Conservation (phyloP, 35 echinoderm and acorn worm genomes). For the Apostichopus japonicus region DNA sequence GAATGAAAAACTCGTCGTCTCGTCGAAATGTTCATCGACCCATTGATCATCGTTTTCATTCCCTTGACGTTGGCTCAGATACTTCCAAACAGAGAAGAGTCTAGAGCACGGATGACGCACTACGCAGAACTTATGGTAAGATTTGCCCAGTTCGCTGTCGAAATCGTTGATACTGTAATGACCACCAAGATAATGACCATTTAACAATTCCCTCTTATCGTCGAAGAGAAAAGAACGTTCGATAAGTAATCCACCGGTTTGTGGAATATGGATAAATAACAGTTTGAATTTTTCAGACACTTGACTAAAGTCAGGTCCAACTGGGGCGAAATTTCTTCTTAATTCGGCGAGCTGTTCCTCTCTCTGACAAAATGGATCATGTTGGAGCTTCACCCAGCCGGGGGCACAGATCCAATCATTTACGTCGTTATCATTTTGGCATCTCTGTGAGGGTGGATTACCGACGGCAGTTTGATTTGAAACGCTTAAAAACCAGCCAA, state of each 20-base stretch:
- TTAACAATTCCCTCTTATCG: not conserved
- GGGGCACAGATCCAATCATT: not conserved
- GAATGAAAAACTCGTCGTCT: not conserved
- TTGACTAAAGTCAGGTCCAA: not conserved
- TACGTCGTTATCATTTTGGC: not conserved
- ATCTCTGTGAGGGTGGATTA: not conserved
- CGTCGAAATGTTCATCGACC: not conserved
- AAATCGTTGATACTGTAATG: slow-evolving; percentile 13
- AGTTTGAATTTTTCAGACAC: not conserved
- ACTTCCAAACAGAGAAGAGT: not conserved
- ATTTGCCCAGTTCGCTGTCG: not conserved
- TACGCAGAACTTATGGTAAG: slow-evolving; percentile 20
- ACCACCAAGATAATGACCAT: slow-evolving; percentile 6
- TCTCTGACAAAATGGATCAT: not conserved
- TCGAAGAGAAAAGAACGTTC: slow-evolving; percentile 13
- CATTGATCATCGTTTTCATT: not conserved
- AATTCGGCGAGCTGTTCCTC: not conserved
- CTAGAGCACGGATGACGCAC: slow-evolving; percentile 24
- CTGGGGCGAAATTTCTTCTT: no score
- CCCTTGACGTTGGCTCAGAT: not conserved
- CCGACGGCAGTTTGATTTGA: not conserved
- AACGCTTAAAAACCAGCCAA: not conserved
- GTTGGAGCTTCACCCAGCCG: not conserved
- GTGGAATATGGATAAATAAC: slow-evolving; percentile 31
- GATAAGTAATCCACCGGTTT: slow-evolving; percentile 4